Evolutionary conservation across 2,888 invertebrate species (phyloP), one percentile per base, ranked within the genome.

Genomic region (Callyntrura sp.): DNA sequence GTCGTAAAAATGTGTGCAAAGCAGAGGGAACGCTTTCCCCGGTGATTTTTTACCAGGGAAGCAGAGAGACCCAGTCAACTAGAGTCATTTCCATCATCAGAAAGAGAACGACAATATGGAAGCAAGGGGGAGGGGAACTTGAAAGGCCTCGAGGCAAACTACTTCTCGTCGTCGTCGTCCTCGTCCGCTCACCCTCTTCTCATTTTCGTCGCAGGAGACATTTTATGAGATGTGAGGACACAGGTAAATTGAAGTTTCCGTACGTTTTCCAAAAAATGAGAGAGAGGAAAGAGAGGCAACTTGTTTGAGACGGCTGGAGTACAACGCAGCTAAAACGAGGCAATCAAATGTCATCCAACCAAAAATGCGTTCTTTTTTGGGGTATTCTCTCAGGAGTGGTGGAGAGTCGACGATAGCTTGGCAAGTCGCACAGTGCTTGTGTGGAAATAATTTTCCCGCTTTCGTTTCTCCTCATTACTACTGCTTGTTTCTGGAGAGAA

Each of bases 301-400:
- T 28, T 78, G 35, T 35, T 35, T 35, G 35, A 6, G 6, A 6
- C 35, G 35, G 3, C 6, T 35, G 6, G 35, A 35, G 2, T 35
- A 35, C 6, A 35, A 35, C 35, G 28, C 51, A 78, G 48, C 5
- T 14, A 51, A 62, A 79, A 81, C 84, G 87, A 92, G 78, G 91
- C 92, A 92, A 91, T 92, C 92, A 92, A 92, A 91, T 91, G 90
- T 90, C 91, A 91, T 84, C 91, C 90, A 90, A 90, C 83, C 89
- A 89, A 35, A 51, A 68, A 14, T 35, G 86, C 91, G 2, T 35
- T 6, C 35, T 6, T 35, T 35, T 35, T 6, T 35, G 6, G 35
- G 35, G 35, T 35, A 35, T 35, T 6, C 35, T 35, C 35, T 35
- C 35, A n/a, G 12, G 43, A 45, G 20, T n/a, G 6, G 17, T n/a